phyloP scores from a whole-genome alignment of 2,113 vertebrate genomes.

The Brachionichthys hirsutus region DNA sequence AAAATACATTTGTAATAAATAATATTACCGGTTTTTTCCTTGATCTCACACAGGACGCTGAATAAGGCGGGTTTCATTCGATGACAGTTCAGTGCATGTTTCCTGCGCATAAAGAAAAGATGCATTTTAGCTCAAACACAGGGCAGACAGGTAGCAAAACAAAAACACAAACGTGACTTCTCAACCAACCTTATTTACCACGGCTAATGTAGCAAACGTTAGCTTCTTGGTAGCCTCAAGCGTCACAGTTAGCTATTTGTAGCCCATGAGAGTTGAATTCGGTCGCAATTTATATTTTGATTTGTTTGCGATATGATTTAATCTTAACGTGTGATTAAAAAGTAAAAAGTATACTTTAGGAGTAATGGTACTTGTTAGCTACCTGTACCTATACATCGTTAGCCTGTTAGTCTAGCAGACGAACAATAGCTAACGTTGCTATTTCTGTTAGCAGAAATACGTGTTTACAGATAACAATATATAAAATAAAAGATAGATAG shows the following conservation, averaged over 20 bases:
- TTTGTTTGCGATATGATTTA: neutral
- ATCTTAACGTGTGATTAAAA: fast-evolving
- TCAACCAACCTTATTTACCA: neutral
- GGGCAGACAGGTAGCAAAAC: constrained; percentile 12
- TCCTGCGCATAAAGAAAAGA: constrained; percentile 63
- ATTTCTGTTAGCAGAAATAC: neutral
- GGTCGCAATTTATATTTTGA: fast-evolving
- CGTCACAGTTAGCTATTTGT: neutral
- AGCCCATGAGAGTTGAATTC: neutral
- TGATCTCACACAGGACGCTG: constrained; percentile 84
- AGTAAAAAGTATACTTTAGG: neutral
- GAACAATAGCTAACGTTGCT: constrained; percentile 54
- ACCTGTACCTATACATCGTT: constrained; percentile 29
- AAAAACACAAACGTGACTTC: constrained; percentile 27
- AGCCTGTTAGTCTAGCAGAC: constrained; percentile 33
- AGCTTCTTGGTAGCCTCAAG: constrained; percentile 14
- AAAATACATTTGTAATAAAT: neutral
- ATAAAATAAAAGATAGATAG: neutral
- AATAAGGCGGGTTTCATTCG: constrained; percentile 84
- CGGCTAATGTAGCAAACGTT: constrained; percentile 31
- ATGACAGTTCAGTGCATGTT: constrained; percentile 84
- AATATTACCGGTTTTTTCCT: constrained; percentile 81
- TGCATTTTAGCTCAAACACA: neutral
- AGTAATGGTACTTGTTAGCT: neutral
- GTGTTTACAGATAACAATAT: neutral